phyloP scores from a whole-genome alignment of 2,888 invertebrate genomes.

The Apamea anceps region DNA sequence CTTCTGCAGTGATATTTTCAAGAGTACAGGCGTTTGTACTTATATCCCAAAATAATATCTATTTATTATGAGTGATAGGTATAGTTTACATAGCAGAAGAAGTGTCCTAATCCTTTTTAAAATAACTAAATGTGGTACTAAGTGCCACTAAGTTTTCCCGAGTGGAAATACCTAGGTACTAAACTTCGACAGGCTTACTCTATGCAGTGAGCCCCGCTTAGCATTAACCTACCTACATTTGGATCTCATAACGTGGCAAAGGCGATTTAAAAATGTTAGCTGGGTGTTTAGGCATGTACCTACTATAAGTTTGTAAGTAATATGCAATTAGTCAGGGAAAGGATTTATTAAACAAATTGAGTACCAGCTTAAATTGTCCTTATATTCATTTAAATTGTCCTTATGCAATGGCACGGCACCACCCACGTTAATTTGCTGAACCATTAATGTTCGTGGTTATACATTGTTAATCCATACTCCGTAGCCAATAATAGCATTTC shows the following conservation, averaged over 20 bases:
- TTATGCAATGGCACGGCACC: not conserved
- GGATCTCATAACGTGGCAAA: not conserved
- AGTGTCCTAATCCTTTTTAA: not conserved
- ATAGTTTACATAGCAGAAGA: not conserved
- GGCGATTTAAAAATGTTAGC: too few species aligned
- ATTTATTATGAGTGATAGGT: not conserved
- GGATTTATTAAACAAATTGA: too few species aligned
- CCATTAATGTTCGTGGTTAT: not conserved
- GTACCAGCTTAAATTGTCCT: not conserved
- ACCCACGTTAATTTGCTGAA: not conserved
- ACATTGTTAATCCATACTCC: not conserved
- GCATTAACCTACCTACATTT: not conserved
- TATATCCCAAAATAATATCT: not conserved
- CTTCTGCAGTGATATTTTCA: not conserved
- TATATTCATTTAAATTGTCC: not conserved
- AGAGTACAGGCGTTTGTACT: not conserved
- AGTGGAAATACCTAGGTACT: not conserved
- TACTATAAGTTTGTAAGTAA: not conserved
- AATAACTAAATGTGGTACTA: not conserved
- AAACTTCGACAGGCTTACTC: not conserved
- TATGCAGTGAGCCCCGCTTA: not conserved
- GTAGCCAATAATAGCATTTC: constrained; percentile 14
- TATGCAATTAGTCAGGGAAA: not conserved
- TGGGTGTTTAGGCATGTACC: not conserved
- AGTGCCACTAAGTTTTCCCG: not conserved